A percentile compares a stretch with the other conserved stretches of the same genome.
Evolutionary conservation across 1,140 invertebrate genomes (phyloP).

Genomic region (Xylocopa sonorina): DNA sequence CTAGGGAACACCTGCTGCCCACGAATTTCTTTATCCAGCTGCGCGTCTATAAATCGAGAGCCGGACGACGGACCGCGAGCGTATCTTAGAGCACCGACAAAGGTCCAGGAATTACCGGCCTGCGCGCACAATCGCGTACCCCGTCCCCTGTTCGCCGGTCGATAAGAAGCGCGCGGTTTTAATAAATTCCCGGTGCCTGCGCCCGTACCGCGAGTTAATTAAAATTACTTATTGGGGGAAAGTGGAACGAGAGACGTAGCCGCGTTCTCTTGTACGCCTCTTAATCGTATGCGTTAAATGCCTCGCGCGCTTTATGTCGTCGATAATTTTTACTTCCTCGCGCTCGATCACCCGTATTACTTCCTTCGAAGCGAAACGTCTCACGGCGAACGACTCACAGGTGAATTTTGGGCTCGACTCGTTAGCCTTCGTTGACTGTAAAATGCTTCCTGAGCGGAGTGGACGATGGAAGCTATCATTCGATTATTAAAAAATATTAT

Average conservation of each 20-base stretch:
- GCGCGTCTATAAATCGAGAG: slow-evolving; percentile 64
- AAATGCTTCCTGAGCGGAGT: too few species aligned
- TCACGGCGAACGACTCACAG: too few species aligned
- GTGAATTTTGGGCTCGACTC: too few species aligned
- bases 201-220: slow-evolving; percentile 7
- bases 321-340: background rate
- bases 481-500: too few species aligned
- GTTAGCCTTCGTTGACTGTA: background rate
- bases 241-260: background rate
- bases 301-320: background rate
- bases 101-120: slow-evolving; percentile 44
- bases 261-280: background rate
- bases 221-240: background rate
- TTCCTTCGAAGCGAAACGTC: too few species aligned
- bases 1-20: slow-evolving; percentile 58
- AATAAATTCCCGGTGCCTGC: slow-evolving; percentile 18
- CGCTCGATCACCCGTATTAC: too few species aligned
- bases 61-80: slow-evolving; percentile 27
- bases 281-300: background rate
- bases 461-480: too few species aligned
- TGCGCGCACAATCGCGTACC: slow-evolving; percentile 15
- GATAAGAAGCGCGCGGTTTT: slow-evolving; percentile 8
- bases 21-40: slow-evolving; percentile 64
- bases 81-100: slow-evolving; percentile 54
- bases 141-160: too few species aligned